Percentiles rank a stretch among this genome's conserved stretches.
phyloP scores from a whole-genome alignment of 2,797 vertebrate genomes.

The Sitta carolinensis region DNA sequence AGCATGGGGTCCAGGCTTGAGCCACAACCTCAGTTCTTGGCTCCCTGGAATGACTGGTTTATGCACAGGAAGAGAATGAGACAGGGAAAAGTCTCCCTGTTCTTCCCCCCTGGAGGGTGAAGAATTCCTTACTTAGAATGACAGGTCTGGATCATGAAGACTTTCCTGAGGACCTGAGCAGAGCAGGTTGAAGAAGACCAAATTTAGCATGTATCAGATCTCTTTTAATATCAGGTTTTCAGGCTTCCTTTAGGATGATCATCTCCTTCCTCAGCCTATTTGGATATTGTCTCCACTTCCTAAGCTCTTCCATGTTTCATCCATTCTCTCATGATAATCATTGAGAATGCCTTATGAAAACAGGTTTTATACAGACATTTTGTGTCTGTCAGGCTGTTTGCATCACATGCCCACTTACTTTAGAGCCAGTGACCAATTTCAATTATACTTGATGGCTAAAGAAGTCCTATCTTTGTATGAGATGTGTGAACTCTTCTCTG shows the following conservation, averaged over 20 bases:
- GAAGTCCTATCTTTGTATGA: neutral
- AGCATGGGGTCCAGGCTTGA: neutral
- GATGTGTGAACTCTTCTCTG: neutral
- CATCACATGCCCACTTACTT: neutral
- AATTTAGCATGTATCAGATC: neutral
- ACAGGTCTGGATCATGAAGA: neutral
- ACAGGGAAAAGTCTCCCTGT: neutral
- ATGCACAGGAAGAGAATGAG: neutral
- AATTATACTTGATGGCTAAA: neutral
- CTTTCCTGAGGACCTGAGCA: neutral
- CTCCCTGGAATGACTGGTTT: neutral
- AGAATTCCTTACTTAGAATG: neutral
- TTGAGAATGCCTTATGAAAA: neutral
- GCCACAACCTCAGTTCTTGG: neutral
- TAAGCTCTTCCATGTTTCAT: neutral
- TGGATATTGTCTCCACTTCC: neutral
- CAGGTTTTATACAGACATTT: neutral
- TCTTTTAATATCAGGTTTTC: neutral
- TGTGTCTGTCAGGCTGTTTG: neutral
- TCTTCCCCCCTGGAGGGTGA: neutral
- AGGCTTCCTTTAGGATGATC: neutral
- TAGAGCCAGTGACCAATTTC: neutral
- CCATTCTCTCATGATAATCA: neutral
- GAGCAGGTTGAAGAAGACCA: neutral
- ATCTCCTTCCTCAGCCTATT: neutral